Percentiles rank a stretch among this genome's conserved stretches.
These are phyloP conservation scores for Heliconius sara DNA, from an alignment of 2,888 invertebrate species.

Conservation along the genomic window DNA sequence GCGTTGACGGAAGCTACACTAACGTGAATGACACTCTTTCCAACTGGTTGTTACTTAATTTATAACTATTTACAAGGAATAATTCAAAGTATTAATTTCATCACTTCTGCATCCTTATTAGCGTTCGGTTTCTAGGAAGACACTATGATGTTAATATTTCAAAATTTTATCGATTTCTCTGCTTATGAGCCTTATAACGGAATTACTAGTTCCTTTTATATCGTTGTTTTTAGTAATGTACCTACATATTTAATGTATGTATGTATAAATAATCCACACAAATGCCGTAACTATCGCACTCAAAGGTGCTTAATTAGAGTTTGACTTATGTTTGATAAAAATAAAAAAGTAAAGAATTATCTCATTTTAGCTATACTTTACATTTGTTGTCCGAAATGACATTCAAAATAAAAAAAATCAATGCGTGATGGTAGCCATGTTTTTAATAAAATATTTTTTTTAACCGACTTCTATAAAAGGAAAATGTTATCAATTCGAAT, in stretches of 20 bases:
- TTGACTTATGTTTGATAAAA: not conserved
- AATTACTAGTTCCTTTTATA: slow-evolving; percentile 1
- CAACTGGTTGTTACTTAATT: slow-evolving; percentile 40
- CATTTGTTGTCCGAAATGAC: not conserved
- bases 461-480: not conserved
- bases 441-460: not conserved
- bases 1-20: slow-evolving; percentile 39
- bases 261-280: not conserved
- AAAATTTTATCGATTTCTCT: slow-evolving; percentile 15
- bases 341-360: not conserved
- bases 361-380: not conserved
- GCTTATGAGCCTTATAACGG: not conserved
- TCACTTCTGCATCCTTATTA: slow-evolving; percentile 17
- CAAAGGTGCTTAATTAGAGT: not conserved
- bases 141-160: not conserved
- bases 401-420: not conserved
- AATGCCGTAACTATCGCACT: not conserved
- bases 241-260: not conserved
- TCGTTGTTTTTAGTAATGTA: not conserved
- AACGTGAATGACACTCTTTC: slow-evolving; percentile 14
- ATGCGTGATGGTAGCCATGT: not conserved
- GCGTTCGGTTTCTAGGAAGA: slow-evolving; percentile 12
- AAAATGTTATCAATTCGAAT: no score
- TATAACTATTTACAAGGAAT: slow-evolving; percentile 20
- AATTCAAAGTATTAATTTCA: slow-evolving; percentile 23